phyloP scores from a whole-genome alignment of 2,113 vertebrate genomes.

The Muntiacus muntjak region DNA sequence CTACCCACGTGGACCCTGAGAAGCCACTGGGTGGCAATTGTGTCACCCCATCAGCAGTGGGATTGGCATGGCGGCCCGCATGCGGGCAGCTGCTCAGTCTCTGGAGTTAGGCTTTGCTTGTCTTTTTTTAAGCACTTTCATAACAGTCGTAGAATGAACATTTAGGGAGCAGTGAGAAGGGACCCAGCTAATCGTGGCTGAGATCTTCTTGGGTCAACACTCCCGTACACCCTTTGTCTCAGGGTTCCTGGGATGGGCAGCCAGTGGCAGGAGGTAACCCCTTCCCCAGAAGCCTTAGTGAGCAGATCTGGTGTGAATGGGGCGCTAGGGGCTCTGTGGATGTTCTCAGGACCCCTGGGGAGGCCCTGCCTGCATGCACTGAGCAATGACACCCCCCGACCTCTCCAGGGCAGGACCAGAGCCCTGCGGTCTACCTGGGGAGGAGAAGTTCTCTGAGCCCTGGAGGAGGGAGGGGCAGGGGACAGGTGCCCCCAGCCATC shows the following conservation, averaged over 20 bases:
- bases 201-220: neutral
- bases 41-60: accelerated
- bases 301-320: neutral
- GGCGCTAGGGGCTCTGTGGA: neutral
- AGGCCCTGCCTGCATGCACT: accelerated
- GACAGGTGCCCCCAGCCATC: neutral
- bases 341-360: neutral
- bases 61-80: accelerated
- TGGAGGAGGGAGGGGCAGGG: neutral
- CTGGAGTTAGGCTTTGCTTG: neutral
- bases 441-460: neutral
- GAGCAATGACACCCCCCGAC: neutral
- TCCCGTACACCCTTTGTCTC: neutral
- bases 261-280: accelerated
- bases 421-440: neutral
- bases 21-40: accelerated
- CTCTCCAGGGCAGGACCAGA: neutral
- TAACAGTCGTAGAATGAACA: conserved; percentile 20
- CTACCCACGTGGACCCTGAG: neutral
- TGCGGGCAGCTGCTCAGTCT: neutral
- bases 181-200: neutral
- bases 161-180: neutral
- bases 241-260: neutral
- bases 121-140: neutral
- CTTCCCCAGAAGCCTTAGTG: neutral